A percentile compares a stretch with the other conserved stretches of the same genome.
These are phyloP conservation scores for Pao palembangensis DNA, from an alignment of 2,113 vertebrate species.

Conservation along the genomic window DNA sequence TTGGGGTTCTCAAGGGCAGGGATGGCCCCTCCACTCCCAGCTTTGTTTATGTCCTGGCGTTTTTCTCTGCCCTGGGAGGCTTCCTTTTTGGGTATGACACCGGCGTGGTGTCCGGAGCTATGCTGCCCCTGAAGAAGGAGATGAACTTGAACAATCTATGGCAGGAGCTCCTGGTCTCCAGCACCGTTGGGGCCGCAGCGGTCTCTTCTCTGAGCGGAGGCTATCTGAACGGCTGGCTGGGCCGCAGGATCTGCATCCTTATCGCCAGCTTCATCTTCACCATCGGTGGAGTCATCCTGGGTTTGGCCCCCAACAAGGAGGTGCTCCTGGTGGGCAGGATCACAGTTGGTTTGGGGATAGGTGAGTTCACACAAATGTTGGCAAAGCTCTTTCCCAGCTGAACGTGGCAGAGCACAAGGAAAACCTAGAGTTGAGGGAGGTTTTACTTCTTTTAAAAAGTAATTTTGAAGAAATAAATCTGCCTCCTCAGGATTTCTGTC, in stretches of 20 bases:
- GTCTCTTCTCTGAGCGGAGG: constrained; percentile 85
- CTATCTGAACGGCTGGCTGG: constrained; percentile 78
- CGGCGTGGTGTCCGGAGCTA: constrained; percentile 93
- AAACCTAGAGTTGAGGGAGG: too few relatives aligned
- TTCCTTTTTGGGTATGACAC: constrained; percentile 98
- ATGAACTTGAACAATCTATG: constrained; percentile 85
- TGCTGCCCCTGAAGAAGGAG: constrained; percentile 91
- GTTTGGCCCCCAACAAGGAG: constrained; percentile 78
- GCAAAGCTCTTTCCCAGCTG: too few relatives aligned
- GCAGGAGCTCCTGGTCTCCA: constrained; percentile 95
- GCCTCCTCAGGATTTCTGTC: too few relatives aligned
- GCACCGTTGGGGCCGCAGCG: constrained; percentile 90
- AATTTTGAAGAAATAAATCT: too few relatives aligned
- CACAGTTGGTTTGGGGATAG: constrained; percentile 88
- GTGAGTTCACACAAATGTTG: constrained; percentile 71
- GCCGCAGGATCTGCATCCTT: constrained; percentile 86
- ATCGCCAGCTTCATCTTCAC: constrained; percentile 85
- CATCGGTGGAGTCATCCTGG: constrained; percentile 79
- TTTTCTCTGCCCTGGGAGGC: constrained; percentile 90
- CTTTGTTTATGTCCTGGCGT: constrained; percentile 77
- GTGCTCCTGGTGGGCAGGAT: constrained; percentile 86
- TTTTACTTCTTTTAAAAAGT: too few relatives aligned
- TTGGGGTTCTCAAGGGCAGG: constrained; percentile 70
- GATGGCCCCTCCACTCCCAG: constrained; percentile 65
- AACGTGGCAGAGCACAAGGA: too few relatives aligned